Evolutionary conservation across 92 coral and sea anemone genomes (phyloP), one percentile per base, ranked within the genome.

Genomic region (Hydrozoanthus gracilis): DNA sequence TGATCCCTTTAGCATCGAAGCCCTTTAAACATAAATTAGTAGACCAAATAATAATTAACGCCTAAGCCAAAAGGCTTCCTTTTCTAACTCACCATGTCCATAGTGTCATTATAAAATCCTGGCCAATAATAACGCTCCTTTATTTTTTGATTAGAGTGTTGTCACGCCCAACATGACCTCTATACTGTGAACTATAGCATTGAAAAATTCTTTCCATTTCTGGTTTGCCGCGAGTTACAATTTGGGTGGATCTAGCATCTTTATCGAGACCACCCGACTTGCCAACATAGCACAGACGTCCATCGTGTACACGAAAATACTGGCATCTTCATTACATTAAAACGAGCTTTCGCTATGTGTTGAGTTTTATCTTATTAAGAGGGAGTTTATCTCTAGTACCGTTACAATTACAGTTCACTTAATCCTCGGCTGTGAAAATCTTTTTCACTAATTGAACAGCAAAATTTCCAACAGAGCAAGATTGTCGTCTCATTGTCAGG

Each of bases 271-370:
- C 45, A 66, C 78, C 7, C 9, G 79, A 67, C 17, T 78, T 77
- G 45, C 44, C 47, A 87, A 56, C 76, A 47, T 78, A 79, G 13
- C 87, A 64, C 46, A 74, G 7, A 47, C 51, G 48, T 45, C 87
- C 79, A 3, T 5, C 82, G 71, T 78, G 87, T 3, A 77, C 80
- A 51, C 72, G 51, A 68, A 16, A 86, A 3, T 18, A 44, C 35
- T 89, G 78, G 12, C 79, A 65, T n/a, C 54, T 58, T 49, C 86
- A 78, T 76, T 95, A 95, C 49, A 90, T 49, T n/a, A 75, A 75
- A 7, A 75, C 61, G 6, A 73, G 18, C 18, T 51, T 73, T 4
- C 27, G 5, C 5, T 76, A 69, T 15, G 62, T 49, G 20, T 50
- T 35, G 17, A 87, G 44, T 52, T 68, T 67, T 4, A 11, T n/a